Base-by-base conservation (phyloP, 2,888 invertebrate species). In the Acanthosepion pharaonis region DNA sequence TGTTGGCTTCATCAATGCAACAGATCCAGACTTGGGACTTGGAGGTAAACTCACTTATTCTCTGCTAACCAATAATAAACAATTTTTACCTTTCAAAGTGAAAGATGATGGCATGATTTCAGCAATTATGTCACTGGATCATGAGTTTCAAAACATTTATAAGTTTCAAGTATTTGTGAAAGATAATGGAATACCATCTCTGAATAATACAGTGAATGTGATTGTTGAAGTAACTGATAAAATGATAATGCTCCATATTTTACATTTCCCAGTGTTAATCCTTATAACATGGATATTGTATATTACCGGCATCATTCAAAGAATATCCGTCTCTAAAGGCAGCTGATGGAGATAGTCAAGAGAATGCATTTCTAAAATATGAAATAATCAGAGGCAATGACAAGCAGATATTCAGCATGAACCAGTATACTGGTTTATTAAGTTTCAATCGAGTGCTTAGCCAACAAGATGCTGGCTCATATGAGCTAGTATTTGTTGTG, bases 121-220 rank as follows among this genome's bases (percentile, higher is more conserved):
- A 78, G 78, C 78, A 0, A 78, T 78, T 78, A 78, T 78, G 78
- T 78, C 78, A 78, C 78, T 78, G 78, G 78, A 78, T 78, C 78
- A 78, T 78, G 78, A 78, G 78, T 78, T 78, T 33, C 78, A 78
- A 78, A 78, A 78, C 78, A 78, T 78, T 78, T 78, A 78, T n/a
- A 78, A 78, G 78, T 78, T 78, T 78, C 78, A 78, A 78, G 78
- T 78, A 78, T 78, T 78, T 78, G 78, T 78, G 78, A 78, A 78
- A 78, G 78, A 78, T 33, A 78, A 78, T 78, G 78, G 78, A 78
- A 78, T 78, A n/a, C 78, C 78, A 78, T 78, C 78, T 78, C 78
- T 78, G 15, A 78, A 78, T 78, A 78, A 78, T 33, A 78, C 78
- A 78, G 78, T 78, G 15, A 78, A 78, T 33, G 78, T 78, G n/a